A percentile compares a stretch with the other conserved stretches of the same genome.
These are phyloP conservation scores for Chaetodon trifasciatus DNA, from an alignment of 2,797 vertebrate species.

Conservation along the genomic window DNA sequence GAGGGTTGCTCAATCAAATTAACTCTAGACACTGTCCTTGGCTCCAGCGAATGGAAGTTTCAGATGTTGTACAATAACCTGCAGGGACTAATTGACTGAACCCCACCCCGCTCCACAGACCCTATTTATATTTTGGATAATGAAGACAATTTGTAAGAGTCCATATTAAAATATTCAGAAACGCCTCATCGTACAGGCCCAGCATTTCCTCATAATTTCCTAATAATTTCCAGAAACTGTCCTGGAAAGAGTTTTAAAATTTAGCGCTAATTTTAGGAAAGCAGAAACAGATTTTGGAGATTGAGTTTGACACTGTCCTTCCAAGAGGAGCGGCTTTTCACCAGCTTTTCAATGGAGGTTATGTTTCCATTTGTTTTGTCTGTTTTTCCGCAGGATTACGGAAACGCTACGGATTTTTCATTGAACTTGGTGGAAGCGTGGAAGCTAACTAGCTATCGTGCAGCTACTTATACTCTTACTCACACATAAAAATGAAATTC, in stretches of 20 bases:
- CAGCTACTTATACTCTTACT: no score
- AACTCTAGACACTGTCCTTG: constrained; percentile 47
- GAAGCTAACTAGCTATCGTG: no score
- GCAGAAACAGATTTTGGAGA: not conserved
- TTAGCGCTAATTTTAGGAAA: not conserved
- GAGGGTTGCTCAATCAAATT: constrained; percentile 45
- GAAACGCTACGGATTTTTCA: no score
- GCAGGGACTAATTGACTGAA: constrained; percentile 18
- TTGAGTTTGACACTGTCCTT: not conserved
- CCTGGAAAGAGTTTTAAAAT: not conserved
- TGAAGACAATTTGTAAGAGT: constrained; percentile 18
- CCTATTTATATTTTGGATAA: constrained; percentile 10
- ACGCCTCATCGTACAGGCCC: not conserved
- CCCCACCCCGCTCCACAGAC: not conserved
- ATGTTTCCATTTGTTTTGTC: no score
- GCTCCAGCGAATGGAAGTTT: constrained; percentile 24
- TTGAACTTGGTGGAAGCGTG: no score
- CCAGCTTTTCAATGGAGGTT: no score
- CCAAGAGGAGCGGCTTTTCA: no score
- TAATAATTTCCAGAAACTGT: constrained; percentile 14
- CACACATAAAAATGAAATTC: no score
- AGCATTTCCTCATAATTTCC: not conserved
- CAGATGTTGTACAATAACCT: constrained; percentile 21
- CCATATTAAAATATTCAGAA: not conserved
- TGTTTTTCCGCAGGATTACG: no score